Evolutionary conservation across 2,113 vertebrate genomes (phyloP).

Genomic region (Crotalus horridus): DNA sequence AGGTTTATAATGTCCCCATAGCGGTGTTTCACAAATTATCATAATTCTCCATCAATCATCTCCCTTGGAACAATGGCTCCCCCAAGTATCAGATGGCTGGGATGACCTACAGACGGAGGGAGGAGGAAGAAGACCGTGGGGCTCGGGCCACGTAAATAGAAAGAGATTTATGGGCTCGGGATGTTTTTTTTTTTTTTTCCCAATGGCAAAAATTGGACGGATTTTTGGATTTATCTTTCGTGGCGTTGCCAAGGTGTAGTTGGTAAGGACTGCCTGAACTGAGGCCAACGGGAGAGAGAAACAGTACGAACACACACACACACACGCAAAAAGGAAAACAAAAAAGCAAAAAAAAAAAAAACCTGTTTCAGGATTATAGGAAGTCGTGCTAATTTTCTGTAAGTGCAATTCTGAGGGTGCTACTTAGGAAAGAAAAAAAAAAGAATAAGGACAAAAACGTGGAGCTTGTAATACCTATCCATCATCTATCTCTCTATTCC

Average conservation of each 20-base stretch:
- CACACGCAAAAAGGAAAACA: too few relatives aligned
- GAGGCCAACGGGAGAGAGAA: too few relatives aligned
- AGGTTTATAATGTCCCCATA: constrained; percentile 68
- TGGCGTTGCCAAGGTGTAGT: neutral
- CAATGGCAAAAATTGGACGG: constrained; percentile 18
- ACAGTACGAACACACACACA: neutral
- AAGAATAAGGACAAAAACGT: neutral
- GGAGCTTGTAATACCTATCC: too few relatives aligned
- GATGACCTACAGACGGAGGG: constrained; percentile 81
- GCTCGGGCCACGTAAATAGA: constrained; percentile 71
- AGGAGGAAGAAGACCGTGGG: neutral
- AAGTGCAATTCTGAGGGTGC: neutral
- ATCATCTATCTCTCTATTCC: neutral
- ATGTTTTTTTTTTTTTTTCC: neutral
- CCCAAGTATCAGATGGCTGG: constrained; percentile 73
- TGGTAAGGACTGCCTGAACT: neutral
- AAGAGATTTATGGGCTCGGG: constrained; percentile 77
- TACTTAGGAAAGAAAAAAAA: neutral
- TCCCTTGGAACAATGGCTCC: constrained; percentile 63
- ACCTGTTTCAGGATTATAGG: neutral
- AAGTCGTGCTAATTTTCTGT: neutral
- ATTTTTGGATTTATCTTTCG: neutral
- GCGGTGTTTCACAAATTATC: constrained; percentile 88
- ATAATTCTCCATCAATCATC: constrained; percentile 97
- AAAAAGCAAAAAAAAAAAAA: too few relatives aligned